Base-by-base conservation (phyloP, 2,797 vertebrate species). In the Silurus lanzhouensis region DNA sequence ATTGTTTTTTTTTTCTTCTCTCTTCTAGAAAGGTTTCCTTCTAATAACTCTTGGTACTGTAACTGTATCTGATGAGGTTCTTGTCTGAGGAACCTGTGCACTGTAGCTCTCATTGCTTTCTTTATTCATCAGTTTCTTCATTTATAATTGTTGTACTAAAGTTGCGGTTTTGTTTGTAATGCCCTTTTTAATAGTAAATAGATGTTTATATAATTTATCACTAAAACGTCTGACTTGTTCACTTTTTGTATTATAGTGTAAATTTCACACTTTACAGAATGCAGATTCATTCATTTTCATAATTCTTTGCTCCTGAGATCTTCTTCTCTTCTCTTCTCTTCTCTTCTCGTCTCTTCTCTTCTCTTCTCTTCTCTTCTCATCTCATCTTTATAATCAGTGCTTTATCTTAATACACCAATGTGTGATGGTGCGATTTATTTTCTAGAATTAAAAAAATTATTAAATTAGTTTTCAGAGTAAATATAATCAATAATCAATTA, bases 161-260 rank as follows among this genome's bases (percentile, higher is more conserved):
- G 27, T 60, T 60, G 20, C 19, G 3, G 27, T 78, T 78, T 38
- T 84, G 75, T 89, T 91, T 90, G 89, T 72, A 86, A 88, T 88
- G 75, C 77, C 80, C 88, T 85, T 89, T 87, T 85, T 83, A 87
- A 85, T 38, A 78, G 83, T 85, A 79, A 87, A 88, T 91, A 85
- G 83, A 87, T 91, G 88, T 90, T 89, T 89, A 86, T 90, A 90
- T 89, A 81, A 88, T 89, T 87, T 89, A 84, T 92, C 88, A 84
- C 86, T 87, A 70, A 82, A 78, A 83, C 78, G 88, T 79, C 58
- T 63, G 52, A 58, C 48, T 85, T 85, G 84, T 89, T 86, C 88
- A 83, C 87, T 76, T 84, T 87, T 87, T 91, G 83, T 91, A 90
- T 86, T 79, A 84, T 89, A 91, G 81, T 78, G 76, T 22, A 78